Percentiles rank a stretch among this genome's conserved stretches.
These are phyloP conservation scores for Seira musarum DNA, from an alignment of 2,888 invertebrate species.

Conservation along the genomic window DNA sequence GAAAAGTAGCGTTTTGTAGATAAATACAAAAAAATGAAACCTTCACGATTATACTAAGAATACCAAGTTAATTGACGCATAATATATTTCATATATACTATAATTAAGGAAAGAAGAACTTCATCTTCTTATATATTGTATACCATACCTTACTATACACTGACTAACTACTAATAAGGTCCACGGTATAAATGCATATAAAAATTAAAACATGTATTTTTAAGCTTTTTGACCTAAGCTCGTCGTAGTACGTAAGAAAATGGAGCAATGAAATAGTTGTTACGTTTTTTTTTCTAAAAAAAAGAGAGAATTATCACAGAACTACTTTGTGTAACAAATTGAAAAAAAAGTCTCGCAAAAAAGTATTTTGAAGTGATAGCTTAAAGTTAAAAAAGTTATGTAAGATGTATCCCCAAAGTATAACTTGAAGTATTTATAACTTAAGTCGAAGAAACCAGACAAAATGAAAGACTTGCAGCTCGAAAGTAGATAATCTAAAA, in stretches of 20 bases:
- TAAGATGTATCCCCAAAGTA: not conserved
- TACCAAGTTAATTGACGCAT: too few species aligned
- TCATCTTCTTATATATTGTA: not conserved
- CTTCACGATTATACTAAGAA: too few species aligned
- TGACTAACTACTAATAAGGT: conserved; percentile 6
- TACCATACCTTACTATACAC: conserved; percentile 1
- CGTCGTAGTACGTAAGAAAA: not conserved
- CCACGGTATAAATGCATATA: not conserved
- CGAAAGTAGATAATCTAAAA: not conserved
- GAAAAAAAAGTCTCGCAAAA: not conserved
- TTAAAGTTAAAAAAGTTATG: not conserved
- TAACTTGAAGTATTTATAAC: not conserved
- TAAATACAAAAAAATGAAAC: too few species aligned
- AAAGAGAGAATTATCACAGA: not conserved
- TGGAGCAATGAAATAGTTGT: conserved; percentile 3
- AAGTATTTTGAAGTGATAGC: conserved; percentile 12
- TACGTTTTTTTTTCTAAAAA: not conserved
- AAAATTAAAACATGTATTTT: not conserved
- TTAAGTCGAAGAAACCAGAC: not conserved
- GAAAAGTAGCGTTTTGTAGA: not conserved
- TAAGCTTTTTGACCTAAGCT: not conserved
- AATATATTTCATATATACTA: too few species aligned
- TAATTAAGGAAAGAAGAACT: too few species aligned
- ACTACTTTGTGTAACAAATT: not conserved
- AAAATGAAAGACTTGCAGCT: conserved; percentile 14